Evolutionary conservation across 2,888 invertebrate genomes (phyloP).

Genomic region (Argyresthia albistria): DNA sequence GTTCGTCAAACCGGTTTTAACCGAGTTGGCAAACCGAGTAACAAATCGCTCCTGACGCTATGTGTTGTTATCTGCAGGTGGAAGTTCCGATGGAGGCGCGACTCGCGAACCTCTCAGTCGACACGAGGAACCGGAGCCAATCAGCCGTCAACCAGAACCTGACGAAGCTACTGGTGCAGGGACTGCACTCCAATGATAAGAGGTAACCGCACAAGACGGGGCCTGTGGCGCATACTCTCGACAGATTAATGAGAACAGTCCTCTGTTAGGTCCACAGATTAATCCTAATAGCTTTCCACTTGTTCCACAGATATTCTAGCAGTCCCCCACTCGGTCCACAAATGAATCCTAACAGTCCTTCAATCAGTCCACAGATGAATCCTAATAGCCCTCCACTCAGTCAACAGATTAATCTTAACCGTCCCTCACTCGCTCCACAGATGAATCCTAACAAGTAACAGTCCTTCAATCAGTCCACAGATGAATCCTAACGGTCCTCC

Average conservation of each 20-base stretch:
- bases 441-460: background rate
- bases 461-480: conserved; percentile 29
- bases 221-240: too few relatives aligned
- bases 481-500: conserved; percentile 81
- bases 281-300: too few relatives aligned
- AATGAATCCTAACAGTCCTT: conserved; percentile 82
- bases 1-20: too few relatives aligned
- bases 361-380: conserved; percentile 22
- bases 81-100: conserved; percentile 89
- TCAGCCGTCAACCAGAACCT: conserved; percentile 77
- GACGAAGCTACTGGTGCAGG: conserved; percentile 86
- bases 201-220: too few relatives aligned
- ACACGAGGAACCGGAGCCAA: conserved; percentile 51
- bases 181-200: conserved; percentile 87
- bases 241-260: too few relatives aligned
- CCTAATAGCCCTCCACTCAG: background rate
- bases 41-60: too few relatives aligned
- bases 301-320: background rate
- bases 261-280: background rate
- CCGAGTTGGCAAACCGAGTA: too few relatives aligned
- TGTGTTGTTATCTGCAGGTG: conserved; percentile 38
- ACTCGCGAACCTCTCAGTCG: conserved; percentile 83
- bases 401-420: conserved; percentile 75
- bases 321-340: conserved; percentile 22
- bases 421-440: too few relatives aligned